Base-by-base conservation (phyloP, 53 echinoderm and acorn worm species). In the Echinarachnius parma region DNA sequence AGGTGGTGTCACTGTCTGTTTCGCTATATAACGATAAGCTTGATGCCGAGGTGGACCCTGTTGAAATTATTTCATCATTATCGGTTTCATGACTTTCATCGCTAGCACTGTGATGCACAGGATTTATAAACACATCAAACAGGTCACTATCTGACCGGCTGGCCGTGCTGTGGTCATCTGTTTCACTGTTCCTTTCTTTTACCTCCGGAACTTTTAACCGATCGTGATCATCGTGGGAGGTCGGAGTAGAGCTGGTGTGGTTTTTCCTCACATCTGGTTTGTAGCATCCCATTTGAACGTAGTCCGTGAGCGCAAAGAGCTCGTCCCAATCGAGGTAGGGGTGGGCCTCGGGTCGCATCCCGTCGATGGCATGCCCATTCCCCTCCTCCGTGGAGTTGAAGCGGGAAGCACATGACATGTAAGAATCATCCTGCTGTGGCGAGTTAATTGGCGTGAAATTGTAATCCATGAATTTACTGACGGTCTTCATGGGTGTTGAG, bases 121-220 rank as follows among this genome's bases (percentile, higher is more conserved):
- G 74, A 16, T 72, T 72, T 5, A 56, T 20, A 39, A 56, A 72
- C 28, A 72, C 74, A 7, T 72, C 74, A 26, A 72, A 72, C 7
- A 72, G 10, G 28, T 72, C 57, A 5, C 46, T n/a, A n/a, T n/a
- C n/a, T n/a, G n/a, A n/a, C n/a, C n/a, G n/a, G n/a, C n/a, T 42
- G 15, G 10, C 16, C 3, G 24, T 14, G 31, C 64, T 66, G 37
- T 48, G 18, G 3, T 16, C 21, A 52, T 29, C 33, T 1, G 1
- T 11, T 4, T 47, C 34, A 53, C 1, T 20, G 9, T 50, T 9
- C n/a, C 23, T 16, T 9, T 68, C 31, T 13, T 49, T 19, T 4
- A 14, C 50, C 10, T 18, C 50, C 50, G 4, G 11, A 4, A 4
- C 19, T 19, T 13, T 4, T 18, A 13, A 4, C 50, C 19, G 13